Conservation (phyloP, 2,888 invertebrate species). For the Diaprepes abbreviatus region DNA sequence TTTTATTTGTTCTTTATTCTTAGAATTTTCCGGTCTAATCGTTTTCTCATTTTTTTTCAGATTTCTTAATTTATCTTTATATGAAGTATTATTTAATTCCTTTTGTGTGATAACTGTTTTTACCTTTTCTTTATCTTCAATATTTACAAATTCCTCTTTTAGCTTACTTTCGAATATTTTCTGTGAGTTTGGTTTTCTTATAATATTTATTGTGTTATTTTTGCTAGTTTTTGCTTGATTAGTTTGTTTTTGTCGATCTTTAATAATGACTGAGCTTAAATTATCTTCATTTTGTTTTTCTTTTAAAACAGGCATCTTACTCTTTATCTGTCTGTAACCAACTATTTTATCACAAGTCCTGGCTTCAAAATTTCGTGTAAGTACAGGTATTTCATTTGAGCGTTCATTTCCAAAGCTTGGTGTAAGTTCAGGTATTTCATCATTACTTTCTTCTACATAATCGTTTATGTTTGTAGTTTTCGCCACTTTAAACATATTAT, state of each 20-base stretch:
- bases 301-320: neutral
- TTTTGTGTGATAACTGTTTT: neutral
- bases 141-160: too few species aligned
- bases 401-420: neutral
- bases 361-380: neutral
- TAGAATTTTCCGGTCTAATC: neutral
- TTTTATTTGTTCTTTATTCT: neutral
- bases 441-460: neutral
- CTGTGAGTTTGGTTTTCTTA: neutral
- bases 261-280: neutral
- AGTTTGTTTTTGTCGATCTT: neutral
- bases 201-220: neutral
- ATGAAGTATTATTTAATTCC: neutral
- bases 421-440: neutral
- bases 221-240: neutral
- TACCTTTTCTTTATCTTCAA: neutral
- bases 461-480: neutral
- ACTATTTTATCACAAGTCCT: neutral
- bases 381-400: neutral
- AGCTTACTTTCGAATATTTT: neutral
- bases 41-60: neutral
- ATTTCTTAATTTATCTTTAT: neutral
- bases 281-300: neutral
- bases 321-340: neutral
- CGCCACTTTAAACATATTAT: too few species aligned